Evolutionary conservation across 2,797 vertebrate species (phyloP).

Genomic region (Sebastes minor): DNA sequence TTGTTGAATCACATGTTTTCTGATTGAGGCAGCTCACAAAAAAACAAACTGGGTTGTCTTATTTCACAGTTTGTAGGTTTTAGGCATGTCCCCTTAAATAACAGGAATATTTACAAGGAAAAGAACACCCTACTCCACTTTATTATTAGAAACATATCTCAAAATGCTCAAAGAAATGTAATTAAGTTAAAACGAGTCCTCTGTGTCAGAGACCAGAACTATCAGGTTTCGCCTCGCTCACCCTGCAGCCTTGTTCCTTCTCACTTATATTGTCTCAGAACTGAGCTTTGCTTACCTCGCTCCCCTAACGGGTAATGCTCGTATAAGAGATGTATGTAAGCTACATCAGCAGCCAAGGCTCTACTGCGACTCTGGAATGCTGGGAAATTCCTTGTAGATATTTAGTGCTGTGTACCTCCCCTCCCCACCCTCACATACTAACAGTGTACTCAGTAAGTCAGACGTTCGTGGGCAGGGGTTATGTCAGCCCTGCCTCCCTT

Average conservation of each 20-base stretch:
- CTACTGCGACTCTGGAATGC: not conserved
- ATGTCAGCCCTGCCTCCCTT: not conserved
- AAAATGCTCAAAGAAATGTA: not conserved
- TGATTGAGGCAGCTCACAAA: too few species aligned
- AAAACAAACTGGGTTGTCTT: too few species aligned
- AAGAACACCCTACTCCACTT: not conserved
- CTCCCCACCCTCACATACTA: not conserved
- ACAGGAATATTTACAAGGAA: too few species aligned
- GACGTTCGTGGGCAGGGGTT: not conserved
- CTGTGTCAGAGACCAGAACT: not conserved
- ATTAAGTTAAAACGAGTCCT: not conserved
- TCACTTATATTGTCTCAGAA: not conserved
- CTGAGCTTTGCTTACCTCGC: not conserved
- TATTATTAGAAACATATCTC: not conserved
- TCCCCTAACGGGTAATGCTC: conserved; percentile 5
- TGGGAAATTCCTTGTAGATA: conserved; percentile 23
- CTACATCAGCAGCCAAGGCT: not conserved
- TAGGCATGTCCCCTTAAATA: not conserved
- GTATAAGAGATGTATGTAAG: not conserved
- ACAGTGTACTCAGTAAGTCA: not conserved
- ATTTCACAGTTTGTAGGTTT: too few species aligned
- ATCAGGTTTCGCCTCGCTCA: not conserved
- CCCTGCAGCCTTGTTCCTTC: not conserved
- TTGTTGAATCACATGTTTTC: too few species aligned
- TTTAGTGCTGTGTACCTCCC: not conserved